phyloP scores from a whole-genome alignment of 2,888 invertebrate species.

The Plusia festucae region DNA sequence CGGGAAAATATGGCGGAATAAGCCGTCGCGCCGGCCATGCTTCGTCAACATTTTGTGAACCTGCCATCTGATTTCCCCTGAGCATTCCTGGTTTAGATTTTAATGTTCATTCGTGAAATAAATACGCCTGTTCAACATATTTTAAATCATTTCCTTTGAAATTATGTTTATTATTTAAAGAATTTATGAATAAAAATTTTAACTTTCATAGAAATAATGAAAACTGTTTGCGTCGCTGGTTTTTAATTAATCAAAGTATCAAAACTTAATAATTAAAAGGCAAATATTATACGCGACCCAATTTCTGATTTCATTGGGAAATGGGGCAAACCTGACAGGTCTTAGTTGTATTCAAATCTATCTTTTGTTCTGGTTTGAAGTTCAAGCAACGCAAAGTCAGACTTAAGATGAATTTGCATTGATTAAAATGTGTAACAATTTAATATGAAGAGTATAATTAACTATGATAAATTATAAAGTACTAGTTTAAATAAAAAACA shows the following conservation, averaged over 20 bases:
- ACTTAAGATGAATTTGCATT: not conserved
- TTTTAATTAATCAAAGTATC: not conserved
- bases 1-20: conserved; percentile 56
- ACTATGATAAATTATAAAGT: no score
- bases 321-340: not conserved
- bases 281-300: not conserved
- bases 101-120: conserved; percentile 71
- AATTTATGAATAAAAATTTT: conserved; percentile 13
- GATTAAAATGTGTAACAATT: no score
- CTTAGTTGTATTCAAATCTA: conserved; percentile 5
- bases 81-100: conserved; percentile 69
- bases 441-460: no score
- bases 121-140: conserved; percentile 63
- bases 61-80: conserved; percentile 74
- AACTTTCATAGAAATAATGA: not conserved
- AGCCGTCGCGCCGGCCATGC: conserved; percentile 43
- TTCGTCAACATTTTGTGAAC: conserved; percentile 69
- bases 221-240: not conserved
- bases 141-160: conserved; percentile 39
- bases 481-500: no score
- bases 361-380: not conserved
- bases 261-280: not conserved
- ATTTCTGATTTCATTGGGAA: not conserved
- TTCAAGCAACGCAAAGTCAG: not conserved
- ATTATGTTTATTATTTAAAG: conserved; percentile 20